Base-by-base conservation (phyloP, 2,797 vertebrate genomes). In the Coregonus ussuriensis region DNA sequence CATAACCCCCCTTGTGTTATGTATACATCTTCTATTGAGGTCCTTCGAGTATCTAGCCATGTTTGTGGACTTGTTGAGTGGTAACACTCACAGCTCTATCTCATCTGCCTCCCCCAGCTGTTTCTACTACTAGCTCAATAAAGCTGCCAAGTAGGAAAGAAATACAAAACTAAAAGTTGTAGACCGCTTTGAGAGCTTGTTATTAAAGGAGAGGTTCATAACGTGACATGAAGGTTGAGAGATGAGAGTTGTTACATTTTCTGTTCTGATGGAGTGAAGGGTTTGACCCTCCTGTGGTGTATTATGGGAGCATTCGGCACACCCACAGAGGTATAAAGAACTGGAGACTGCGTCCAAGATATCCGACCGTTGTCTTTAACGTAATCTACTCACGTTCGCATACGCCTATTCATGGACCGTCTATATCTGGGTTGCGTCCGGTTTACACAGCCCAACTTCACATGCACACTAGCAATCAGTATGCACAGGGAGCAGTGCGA, bases 261-360 rank as follows among this genome's bases (percentile, higher is more conserved):
- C 54, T 56, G 54, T 56, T 53, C 52, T 53, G 15, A 53, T 53
- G 52, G 47, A 33, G 31, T 33, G 31, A 33, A 51, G 51, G 3
- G 62, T 52, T 53, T 74, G 52, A 71, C 75, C 69, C 63, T 66
- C 63, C 25, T 66, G 63, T 29, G 29, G 63, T 66, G 63, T 21
- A 31, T 33, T 71, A 63, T 56, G 21, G 68, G 67, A n/a, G 51
- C 72, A 71, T 79, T 79, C 54, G 75, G 72, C 71, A 68, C 33
- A 51, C 75, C 72, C 37, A 41, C 6, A 6, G 37, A 41, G 37
- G 6, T 6, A 41, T 41, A 41, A 41, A 41, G 37, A 41, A 41
- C 6, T 41, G 37, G 37, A 41, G 37, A 41, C 37, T 37, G 35
- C 35, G 35, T 37, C 35, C 37, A 41, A 41, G 37, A 41, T 41